Evolutionary conservation across 2,113 vertebrate species (phyloP).

Genomic region (Aspiorhynchus laticeps): DNA sequence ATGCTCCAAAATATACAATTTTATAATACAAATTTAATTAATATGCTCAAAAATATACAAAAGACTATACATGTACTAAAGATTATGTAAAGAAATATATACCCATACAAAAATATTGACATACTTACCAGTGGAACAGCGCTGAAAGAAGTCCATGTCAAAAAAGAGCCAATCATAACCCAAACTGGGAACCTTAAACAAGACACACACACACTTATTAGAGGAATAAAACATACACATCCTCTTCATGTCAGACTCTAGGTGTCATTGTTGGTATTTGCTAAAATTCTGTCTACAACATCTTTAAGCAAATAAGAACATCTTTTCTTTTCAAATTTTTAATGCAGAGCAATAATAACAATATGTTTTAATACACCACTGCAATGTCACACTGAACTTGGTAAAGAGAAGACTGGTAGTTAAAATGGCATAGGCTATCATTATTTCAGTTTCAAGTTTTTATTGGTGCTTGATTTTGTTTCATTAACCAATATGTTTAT

Average conservation of each 20-base stretch:
- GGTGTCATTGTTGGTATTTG: slow-evolving; percentile 72
- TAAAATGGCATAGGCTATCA: background rate
- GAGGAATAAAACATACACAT: background rate
- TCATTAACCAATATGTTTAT: slow-evolving; percentile 19
- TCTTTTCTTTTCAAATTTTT: background rate
- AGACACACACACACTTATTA: background rate
- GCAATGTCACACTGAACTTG: background rate
- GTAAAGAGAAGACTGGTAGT: background rate
- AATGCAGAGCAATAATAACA: background rate
- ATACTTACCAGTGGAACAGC: too few relatives aligned
- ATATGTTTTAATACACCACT: background rate
- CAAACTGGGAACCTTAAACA: too few relatives aligned
- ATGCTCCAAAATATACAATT: background rate
- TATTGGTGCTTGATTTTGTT: background rate
- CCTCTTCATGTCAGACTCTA: slow-evolving; percentile 48
- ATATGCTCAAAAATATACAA: background rate
- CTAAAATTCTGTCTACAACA: background rate
- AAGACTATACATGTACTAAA: too few relatives aligned
- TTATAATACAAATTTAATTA: too few relatives aligned
- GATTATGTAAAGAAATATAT: too few relatives aligned
- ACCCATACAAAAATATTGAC: too few relatives aligned
- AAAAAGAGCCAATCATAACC: too few relatives aligned
- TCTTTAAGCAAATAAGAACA: background rate
- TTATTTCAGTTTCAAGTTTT: background rate
- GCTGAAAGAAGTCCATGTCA: too few relatives aligned